phyloP scores from a whole-genome alignment of 2,113 vertebrate genomes.

The Xiphophorus couchianus region DNA sequence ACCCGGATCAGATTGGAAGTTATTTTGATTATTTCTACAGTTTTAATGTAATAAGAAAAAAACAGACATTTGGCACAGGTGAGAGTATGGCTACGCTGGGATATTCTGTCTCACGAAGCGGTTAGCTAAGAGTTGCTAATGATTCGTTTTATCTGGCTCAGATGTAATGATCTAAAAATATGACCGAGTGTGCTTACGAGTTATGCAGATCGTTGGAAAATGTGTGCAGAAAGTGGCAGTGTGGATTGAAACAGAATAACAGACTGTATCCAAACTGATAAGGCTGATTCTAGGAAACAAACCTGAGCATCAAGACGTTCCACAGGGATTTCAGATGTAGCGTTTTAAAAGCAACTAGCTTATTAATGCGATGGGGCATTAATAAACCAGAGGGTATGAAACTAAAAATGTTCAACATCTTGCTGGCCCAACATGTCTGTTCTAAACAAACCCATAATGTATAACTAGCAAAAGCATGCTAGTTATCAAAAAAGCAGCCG shows the following conservation, averaged over 20 bases:
- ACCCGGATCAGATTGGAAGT: neutral
- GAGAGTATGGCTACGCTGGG: neutral
- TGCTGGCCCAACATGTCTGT: neutral
- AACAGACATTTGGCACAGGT: slow-evolving; percentile 54
- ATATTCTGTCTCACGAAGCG: neutral
- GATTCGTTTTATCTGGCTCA: neutral
- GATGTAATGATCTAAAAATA: neutral
- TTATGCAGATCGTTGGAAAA: neutral
- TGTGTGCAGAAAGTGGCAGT: neutral
- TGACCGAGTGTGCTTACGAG: neutral
- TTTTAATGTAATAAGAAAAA: neutral
- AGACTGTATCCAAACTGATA: neutral
- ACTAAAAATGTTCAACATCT: neutral
- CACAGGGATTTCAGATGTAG: neutral
- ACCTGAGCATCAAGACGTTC: neutral
- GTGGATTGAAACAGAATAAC: neutral
- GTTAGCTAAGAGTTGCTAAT: neutral
- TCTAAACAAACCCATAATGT: slow-evolving; percentile 6
- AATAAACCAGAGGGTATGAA: too few relatives aligned
- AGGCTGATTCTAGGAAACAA: neutral
- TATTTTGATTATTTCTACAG: neutral
- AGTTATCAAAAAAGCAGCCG: neutral
- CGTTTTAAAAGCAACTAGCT: neutral
- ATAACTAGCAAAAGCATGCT: neutral
- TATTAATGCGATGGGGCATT: neutral